These are phyloP conservation scores for Bufo bufo DNA, from an alignment of 2,113 vertebrate genomes.

Conservation along the genomic window DNA sequence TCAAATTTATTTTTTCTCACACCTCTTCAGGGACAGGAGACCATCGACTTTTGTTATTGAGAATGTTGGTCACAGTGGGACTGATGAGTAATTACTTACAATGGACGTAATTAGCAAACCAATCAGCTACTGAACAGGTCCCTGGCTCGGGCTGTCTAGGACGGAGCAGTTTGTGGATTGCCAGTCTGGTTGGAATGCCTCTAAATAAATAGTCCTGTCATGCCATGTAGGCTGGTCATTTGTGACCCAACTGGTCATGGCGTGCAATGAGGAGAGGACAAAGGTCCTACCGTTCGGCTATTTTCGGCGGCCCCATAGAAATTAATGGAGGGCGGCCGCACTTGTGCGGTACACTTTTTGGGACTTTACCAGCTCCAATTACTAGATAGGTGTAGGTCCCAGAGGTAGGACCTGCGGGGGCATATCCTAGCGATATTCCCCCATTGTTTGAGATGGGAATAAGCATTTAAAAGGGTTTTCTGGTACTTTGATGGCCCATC, in stretches of 20 bases:
- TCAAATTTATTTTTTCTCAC: rapidly evolving
- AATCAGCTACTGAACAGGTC: not conserved
- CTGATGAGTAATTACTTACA: conserved; percentile 66
- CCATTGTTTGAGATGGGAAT: too few species aligned
- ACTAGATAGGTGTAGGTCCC: too few species aligned
- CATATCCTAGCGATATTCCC: too few species aligned
- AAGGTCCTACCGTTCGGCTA: too few species aligned
- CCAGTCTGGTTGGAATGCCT: conserved; percentile 19
- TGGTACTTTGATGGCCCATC: too few species aligned
- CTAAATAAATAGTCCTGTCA: not conserved
- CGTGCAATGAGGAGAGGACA: too few species aligned
- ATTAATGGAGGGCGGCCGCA: too few species aligned
- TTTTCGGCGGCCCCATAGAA: too few species aligned
- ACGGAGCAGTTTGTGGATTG: conserved; percentile 61
- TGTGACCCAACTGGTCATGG: not conserved
- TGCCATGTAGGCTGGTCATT: not conserved
- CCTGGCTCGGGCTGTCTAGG: rapidly evolving
- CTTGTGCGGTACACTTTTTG: too few species aligned
- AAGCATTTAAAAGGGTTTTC: too few species aligned
- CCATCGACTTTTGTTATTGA: conserved; percentile 47
- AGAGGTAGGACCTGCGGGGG: too few species aligned
- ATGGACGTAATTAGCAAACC: conserved; percentile 61
- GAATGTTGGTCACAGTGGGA: conserved; percentile 7
- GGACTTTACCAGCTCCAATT: too few species aligned
- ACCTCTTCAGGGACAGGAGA: not conserved